Conservation (phyloP, 2,888 invertebrate genomes). For the Heteromurus nitidus region DNA sequence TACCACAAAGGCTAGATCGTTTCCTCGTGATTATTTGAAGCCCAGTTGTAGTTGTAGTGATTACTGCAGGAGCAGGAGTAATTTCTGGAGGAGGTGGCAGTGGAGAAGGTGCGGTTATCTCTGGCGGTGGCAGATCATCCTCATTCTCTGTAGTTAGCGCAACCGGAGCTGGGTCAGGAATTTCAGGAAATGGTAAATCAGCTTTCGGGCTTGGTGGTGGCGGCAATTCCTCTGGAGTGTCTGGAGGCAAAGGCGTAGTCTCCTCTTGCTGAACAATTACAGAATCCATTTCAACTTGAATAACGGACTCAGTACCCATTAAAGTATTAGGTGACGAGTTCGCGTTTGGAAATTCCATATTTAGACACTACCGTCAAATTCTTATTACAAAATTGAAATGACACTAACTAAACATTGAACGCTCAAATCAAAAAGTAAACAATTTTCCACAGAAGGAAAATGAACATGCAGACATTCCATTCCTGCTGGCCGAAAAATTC, state of each 20-base stretch:
- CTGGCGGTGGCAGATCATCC: not conserved
- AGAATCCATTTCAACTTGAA: not conserved
- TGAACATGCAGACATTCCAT: not conserved
- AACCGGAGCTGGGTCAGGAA: not conserved
- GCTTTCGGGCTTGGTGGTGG: not conserved
- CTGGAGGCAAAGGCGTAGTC: too few species aligned
- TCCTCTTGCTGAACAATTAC: not conserved
- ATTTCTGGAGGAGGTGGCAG: not conserved
- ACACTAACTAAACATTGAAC: not conserved
- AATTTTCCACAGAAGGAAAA: not conserved
- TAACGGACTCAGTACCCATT: not conserved
- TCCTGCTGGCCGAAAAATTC: too few species aligned
- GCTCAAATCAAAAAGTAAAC: not conserved
- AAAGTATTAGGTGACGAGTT: not conserved
- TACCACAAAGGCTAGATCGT: conserved; percentile 12
- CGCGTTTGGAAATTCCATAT: not conserved
- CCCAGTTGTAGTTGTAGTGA: not conserved
- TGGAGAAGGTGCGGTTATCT: not conserved
- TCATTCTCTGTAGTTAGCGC: not conserved
- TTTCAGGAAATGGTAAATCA: too few species aligned
- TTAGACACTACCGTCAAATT: too few species aligned
- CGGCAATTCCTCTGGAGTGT: too few species aligned
- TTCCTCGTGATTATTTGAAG: conserved; percentile 42
- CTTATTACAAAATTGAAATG: too few species aligned
- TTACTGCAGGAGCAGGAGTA: not conserved